Base-by-base conservation (phyloP, 1,140 invertebrate species). In the Drosophila insularis region DNA sequence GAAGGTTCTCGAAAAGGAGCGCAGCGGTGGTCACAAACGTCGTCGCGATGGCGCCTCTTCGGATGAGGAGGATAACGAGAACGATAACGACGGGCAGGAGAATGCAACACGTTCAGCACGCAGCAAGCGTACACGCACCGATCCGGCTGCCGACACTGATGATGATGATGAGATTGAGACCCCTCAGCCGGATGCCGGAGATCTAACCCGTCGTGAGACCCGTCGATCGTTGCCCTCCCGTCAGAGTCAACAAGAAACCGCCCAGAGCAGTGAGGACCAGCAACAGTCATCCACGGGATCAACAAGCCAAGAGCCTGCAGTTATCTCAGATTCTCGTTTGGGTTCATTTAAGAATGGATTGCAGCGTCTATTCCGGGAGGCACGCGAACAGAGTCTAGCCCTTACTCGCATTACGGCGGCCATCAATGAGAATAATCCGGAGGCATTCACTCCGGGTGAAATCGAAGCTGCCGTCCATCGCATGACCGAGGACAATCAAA, bases 401-500 rank as follows among this genome's bases (percentile, higher is more conserved):
- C 81, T 96, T 13, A 78, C 87, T 0, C 93, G 93, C 53, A 93
- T 97, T 10, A 92, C 92, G 1, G 92, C 94, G 6, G 93, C 93
- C 79, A 89, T 97, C 6, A 95, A 95, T 86, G 92, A 93, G 27
- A 92, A 95, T 69, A 93, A 94, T 71, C 81, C 90, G 1, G 92
- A 93, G 62, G 91, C 94, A 3, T 98, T 97, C 91, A 93, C 93
- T 2, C 80, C 93, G 11, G 94, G 92, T 13, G 98, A 99, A 93
- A 94, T 98, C 5, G 92, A 93, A 43, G 94, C 95, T 0, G 97
- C 97, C 1, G 93, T 99, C 10, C 92, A 95, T 11, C 94, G 93
- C 64, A 98, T 99, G 97, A 96, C 95, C 17, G 95, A 96, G 43
- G 96, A 96, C 55, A 98, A 98, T 93, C 96, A 98, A 92, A 94